Conservation (phyloP, 1,140 invertebrate species). For the Bactericera cockerelli region DNA sequence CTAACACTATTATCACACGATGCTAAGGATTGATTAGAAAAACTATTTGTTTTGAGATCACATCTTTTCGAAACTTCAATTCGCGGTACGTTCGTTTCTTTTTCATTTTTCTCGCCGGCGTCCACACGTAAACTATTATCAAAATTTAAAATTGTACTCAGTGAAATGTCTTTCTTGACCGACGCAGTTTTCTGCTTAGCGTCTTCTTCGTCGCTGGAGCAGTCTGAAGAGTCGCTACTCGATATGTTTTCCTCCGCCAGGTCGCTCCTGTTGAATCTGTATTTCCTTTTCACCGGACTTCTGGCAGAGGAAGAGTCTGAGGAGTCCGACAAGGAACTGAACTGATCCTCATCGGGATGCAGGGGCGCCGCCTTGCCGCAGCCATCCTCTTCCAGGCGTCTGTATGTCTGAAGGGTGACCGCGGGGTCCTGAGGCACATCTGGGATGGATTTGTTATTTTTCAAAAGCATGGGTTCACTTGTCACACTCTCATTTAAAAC, state of each 20-base stretch:
- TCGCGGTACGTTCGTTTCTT: not conserved
- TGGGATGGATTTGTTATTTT: not conserved
- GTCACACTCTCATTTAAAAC: no score
- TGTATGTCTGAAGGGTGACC: not conserved
- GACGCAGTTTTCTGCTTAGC: not conserved
- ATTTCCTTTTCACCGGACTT: conserved; percentile 3
- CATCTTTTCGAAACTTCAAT: not conserved
- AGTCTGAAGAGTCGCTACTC: not conserved
- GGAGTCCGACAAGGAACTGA: not conserved
- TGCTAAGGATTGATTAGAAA: not conserved
- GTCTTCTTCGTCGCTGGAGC: not conserved
- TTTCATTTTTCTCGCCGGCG: not conserved
- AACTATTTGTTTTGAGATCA: conserved; percentile 4
- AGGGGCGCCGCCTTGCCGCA: not conserved
- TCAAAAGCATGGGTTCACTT: conserved; percentile 6
- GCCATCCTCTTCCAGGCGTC: not conserved
- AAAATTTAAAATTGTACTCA: conserved; percentile 5
- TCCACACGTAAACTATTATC: not conserved
- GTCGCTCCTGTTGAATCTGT: not conserved
- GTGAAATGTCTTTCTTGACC: not conserved
- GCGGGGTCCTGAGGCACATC: not conserved
- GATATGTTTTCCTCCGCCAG: not conserved
- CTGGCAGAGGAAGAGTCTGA: not conserved
- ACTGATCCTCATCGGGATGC: not conserved
- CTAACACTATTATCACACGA: not conserved